Conservation (phyloP, 2,797 vertebrate genomes). For the Pipistrellus nathusii region DNA sequence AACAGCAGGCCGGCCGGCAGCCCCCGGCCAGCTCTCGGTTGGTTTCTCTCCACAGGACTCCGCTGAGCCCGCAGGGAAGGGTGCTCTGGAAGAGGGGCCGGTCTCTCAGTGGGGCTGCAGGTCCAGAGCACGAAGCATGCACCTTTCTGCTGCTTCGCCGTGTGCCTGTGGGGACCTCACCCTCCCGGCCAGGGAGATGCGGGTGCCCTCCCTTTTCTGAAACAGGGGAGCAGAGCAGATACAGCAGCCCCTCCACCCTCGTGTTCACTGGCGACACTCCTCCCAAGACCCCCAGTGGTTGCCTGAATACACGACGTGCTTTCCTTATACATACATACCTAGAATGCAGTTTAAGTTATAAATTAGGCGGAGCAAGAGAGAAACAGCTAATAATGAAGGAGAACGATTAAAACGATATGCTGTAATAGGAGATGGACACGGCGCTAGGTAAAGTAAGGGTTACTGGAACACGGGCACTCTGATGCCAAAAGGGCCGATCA, state of each 20-base stretch:
- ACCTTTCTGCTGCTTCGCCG: neutral
- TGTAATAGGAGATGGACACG: too few species aligned
- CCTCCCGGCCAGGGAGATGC: accelerated
- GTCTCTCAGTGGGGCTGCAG: neutral
- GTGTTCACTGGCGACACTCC: too few species aligned
- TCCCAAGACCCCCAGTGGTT: neutral
- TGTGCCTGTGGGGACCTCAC: neutral
- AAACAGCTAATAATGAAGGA: neutral
- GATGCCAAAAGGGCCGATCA: neutral
- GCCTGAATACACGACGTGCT: too few species aligned
- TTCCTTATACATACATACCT: neutral
- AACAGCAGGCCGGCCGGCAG: neutral
- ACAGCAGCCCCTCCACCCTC: neutral
- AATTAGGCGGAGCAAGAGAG: neutral
- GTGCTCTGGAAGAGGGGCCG: neutral
- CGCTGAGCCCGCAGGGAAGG: neutral
- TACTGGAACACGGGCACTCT: neutral
- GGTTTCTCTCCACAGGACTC: neutral
- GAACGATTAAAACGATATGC: neutral
- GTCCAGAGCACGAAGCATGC: accelerated
- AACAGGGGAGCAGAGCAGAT: accelerated
- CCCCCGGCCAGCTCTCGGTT: neutral
- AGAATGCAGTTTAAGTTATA: neutral
- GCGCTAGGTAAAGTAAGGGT: neutral
- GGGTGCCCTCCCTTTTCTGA: neutral